These are phyloP conservation scores for Rhamnusium bicolor DNA, from an alignment of 2,888 invertebrate species.

Conservation along the genomic window DNA sequence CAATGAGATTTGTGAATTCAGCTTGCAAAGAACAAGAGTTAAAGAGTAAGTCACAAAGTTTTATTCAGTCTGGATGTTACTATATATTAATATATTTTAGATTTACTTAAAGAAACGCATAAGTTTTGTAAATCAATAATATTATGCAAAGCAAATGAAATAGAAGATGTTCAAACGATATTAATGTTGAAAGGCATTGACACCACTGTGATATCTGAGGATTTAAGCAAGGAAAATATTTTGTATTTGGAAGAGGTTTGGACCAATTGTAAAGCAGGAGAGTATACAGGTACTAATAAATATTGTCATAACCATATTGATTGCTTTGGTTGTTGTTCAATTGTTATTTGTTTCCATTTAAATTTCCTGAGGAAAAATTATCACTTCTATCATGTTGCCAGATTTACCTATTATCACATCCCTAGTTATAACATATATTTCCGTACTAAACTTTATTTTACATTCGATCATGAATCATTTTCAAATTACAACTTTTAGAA, in stretches of 20 bases:
- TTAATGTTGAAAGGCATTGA: constrained; percentile 56
- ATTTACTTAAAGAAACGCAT: constrained; percentile 72
- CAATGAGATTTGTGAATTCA: constrained; percentile 67
- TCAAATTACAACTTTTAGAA: too few species aligned
- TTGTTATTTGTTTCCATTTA: too few species aligned
- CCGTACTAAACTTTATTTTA: too few species aligned
- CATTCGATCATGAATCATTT: too few species aligned
- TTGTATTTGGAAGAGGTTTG: constrained; percentile 54
- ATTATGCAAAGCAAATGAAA: constrained; percentile 77
- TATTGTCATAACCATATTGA: too few species aligned
- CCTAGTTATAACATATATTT: too few species aligned
- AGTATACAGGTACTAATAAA: constrained; percentile 50
- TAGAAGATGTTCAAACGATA: constrained; percentile 65
- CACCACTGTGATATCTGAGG: constrained; percentile 57
- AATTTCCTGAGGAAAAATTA: too few species aligned
- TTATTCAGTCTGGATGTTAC: not conserved
- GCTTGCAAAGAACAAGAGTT: constrained; percentile 63
- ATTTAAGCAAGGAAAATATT: constrained; percentile 53
- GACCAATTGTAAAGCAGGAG: constrained; percentile 69
- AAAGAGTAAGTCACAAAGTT: constrained; percentile 68
- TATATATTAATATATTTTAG: constrained; percentile 54
- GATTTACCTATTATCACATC: too few species aligned
- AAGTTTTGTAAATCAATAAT: constrained; percentile 75
- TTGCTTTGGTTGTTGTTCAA: too few species aligned
- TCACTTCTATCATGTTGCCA: too few species aligned